These are phyloP conservation scores for Campodea augens DNA, from an alignment of 1,140 invertebrate species.

Conservation along the genomic window DNA sequence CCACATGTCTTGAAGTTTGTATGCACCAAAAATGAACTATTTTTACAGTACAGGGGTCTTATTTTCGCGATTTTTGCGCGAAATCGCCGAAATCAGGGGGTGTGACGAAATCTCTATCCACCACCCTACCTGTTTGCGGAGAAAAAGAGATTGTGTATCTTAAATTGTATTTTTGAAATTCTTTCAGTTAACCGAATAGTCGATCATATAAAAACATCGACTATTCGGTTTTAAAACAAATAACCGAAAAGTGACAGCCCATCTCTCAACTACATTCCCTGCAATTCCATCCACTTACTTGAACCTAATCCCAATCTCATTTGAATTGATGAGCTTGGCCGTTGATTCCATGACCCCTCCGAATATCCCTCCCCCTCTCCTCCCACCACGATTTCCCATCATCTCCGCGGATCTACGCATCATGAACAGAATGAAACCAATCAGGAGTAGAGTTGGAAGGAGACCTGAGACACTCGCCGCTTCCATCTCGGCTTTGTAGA, in stretches of 20 bases:
- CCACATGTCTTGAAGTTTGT: no score
- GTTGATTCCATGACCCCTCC: slow-evolving; percentile 94
- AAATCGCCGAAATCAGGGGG: no score
- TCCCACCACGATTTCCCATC: slow-evolving; percentile 51
- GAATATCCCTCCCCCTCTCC: slow-evolving; percentile 68
- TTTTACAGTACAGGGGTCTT: no score
- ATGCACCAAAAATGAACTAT: no score
- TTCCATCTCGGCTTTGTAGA: slow-evolving; percentile 93
- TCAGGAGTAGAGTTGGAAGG: slow-evolving; percentile 27
- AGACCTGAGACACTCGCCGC: slow-evolving; percentile 35
- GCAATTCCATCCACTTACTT: slow-evolving; percentile 34
- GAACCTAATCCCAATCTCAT: slow-evolving; percentile 88
- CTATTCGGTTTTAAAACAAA: no score
- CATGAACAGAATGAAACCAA: slow-evolving; percentile 58
- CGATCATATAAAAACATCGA: no score
- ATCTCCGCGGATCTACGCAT: slow-evolving; percentile 64
- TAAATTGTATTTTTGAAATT: no score
- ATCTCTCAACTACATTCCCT: slow-evolving; percentile 3
- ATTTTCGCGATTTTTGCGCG: no score
- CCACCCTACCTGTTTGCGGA: no score
- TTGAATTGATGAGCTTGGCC: slow-evolving; percentile 88
- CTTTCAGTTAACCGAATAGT: no score
- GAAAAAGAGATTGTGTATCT: no score
- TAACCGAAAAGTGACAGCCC: not conserved
- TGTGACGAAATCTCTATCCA: no score